Base-by-base conservation (phyloP, 2,888 invertebrate species). In the Loripinus fragilis region DNA sequence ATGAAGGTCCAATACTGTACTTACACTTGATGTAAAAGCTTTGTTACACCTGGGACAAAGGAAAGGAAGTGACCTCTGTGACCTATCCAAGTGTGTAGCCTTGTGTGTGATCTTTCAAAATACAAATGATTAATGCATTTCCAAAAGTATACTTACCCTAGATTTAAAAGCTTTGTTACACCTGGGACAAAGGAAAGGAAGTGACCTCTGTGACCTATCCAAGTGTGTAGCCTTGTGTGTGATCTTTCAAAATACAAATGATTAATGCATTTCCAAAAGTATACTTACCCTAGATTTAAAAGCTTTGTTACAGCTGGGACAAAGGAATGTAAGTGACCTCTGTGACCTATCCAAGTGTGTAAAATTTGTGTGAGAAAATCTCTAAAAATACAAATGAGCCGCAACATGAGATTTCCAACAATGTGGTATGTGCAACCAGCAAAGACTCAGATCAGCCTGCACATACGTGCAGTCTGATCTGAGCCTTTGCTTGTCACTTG, bases 141-240 rank as follows among this genome's bases (percentile, higher is more conserved):
- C n/a, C n/a, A n/a, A n/a, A n/a, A n/a, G n/a, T n/a, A 3, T 60
- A 68, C 83, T 78, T 69, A 92, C 92, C 88, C 86, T 87, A 10
- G 94, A 92, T 41, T 93, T 90, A 78, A 93, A 93, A 0, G 86
- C 88, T 76, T 94, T 94, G 7, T 86, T 80, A 86, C 94, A 94
- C 7, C 84, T 72, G 8, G 81, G 74, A 79, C 94, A 94, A 20
- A 81, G 84, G 76, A 87, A 92, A 15, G 87, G 87, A 65, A 88
- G 86, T 28, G 73, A 74, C 65, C 90, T 76, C 45, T 82, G 68
- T n/a, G 76, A 87, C 74, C 75, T 85, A 42, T 90, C 90, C 0
- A 89, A 88, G 74, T 95, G 94, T 10, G 93, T 93, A 0, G 92
- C 90, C 35, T 94, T 88, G 81, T 95, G 95, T 33, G 94, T n/a